Conservation (phyloP, 37 sponge, comb jelly and placozoan genomes). For the Axinella damicornis region DNA sequence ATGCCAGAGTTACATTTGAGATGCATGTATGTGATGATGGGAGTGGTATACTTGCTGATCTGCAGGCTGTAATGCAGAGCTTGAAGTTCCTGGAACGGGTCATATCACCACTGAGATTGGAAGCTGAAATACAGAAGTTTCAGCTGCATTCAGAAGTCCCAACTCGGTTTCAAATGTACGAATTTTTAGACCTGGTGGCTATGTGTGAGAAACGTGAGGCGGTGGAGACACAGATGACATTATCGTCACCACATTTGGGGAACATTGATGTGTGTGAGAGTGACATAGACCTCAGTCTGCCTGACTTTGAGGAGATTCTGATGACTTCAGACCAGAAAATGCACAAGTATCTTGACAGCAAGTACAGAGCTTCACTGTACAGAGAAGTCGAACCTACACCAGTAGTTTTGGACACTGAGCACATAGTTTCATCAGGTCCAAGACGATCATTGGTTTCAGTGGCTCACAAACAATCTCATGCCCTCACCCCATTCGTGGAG, state of each 20-base stretch:
- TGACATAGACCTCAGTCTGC: not conserved
- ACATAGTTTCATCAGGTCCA: not conserved
- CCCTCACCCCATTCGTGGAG: conserved; percentile 21
- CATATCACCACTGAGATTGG: conserved; percentile 37
- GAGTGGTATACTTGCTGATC: conserved; percentile 38
- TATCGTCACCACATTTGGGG: not conserved
- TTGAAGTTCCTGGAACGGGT: conserved; percentile 56
- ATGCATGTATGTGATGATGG: conserved; percentile 46
- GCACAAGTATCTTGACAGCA: conserved; percentile 34
- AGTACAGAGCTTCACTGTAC: conserved; percentile 44
- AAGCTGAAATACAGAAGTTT: conserved; percentile 31
- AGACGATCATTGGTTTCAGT: not conserved
- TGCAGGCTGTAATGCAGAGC: conserved; percentile 27
- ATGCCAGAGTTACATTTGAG: conserved; percentile 57
- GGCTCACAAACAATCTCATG: not conserved
- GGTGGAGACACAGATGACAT: conserved; percentile 12
- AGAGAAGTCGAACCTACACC: conserved; percentile 1
- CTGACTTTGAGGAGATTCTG: conserved; percentile 39
- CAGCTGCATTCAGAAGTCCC: conserved; percentile 30
- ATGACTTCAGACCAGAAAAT: conserved; percentile 46
- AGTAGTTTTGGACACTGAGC: not conserved
- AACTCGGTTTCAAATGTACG: conserved; percentile 57
- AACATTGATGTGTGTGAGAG: not conserved
- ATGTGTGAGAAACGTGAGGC: conserved; percentile 13
- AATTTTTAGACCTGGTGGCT: conserved; percentile 57